Evolutionary conservation across 2,113 vertebrate species (phyloP).

Genomic region (Perognathus longimembris): DNA sequence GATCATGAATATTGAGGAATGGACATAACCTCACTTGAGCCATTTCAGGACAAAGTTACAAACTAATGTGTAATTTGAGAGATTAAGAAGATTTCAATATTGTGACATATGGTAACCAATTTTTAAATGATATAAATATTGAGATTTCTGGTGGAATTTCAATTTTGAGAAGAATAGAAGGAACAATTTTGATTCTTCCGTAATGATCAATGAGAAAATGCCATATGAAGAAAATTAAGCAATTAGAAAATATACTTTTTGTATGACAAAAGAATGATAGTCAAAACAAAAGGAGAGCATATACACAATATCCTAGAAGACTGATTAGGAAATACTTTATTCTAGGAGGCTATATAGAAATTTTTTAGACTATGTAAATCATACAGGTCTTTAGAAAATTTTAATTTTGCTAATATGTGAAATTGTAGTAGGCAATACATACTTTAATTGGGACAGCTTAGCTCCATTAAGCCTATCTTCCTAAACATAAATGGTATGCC

Average conservation of each 20-base stretch:
- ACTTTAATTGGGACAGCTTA: not conserved
- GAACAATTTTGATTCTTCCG: not conserved
- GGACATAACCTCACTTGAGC: not conserved
- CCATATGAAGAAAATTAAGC: rapidly evolving
- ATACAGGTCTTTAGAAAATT: not conserved
- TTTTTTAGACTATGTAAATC: not conserved
- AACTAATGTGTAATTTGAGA: not conserved
- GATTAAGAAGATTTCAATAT: not conserved
- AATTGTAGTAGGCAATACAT: not conserved
- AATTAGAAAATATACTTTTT: not conserved
- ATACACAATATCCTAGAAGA: not conserved
- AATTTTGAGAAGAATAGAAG: not conserved
- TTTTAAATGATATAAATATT: not conserved
- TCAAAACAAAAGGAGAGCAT: no score
- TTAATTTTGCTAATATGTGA: not conserved
- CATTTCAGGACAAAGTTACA: not conserved
- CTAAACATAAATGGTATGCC: not conserved
- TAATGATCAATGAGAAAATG: not conserved
- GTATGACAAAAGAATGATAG: not conserved
- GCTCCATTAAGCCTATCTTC: not conserved
- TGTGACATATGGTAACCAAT: not conserved
- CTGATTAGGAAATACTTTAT: not conserved
- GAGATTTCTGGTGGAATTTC: not conserved
- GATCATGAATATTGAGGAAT: not conserved
- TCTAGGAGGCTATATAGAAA: not conserved